A percentile compares a stretch with the other conserved stretches of the same genome.
Conservation (phyloP, 2,797 vertebrate genomes). For the Menidia menidia region DNA sequence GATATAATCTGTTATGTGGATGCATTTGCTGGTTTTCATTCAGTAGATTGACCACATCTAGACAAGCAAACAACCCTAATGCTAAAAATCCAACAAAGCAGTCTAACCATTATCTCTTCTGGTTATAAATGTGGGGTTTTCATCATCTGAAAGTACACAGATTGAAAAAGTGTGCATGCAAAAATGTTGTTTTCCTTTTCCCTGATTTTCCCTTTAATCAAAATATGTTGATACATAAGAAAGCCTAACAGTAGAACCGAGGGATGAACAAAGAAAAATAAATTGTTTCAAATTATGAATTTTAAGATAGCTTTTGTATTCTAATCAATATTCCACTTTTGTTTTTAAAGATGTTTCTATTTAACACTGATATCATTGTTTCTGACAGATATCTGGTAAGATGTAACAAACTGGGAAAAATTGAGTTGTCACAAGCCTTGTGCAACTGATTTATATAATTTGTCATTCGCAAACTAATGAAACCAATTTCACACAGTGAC, state of each 20-base stretch:
- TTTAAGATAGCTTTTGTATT: background rate
- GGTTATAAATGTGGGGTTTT: no score
- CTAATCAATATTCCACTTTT: background rate
- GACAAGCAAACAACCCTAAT: background rate
- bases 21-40: background rate
- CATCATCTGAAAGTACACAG: background rate
- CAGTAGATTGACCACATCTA: background rate
- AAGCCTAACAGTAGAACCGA: no score
- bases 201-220: no score
- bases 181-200: no score
- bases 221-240: no score
- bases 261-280: no score
- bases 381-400: constrained; percentile 21
- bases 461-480: constrained; percentile 57
- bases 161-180: background rate
- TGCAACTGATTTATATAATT: constrained; percentile 68
- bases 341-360: background rate
- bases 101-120: background rate
- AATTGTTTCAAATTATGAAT: background rate
- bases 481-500: constrained; percentile 65
- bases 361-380: constrained; percentile 13
- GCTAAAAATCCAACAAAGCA: background rate
- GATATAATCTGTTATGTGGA: background rate
- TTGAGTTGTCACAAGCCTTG: constrained; percentile 31
- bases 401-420: constrained; percentile 24